Conservation (phyloP, 2,113 vertebrate genomes). For the Oplegnathus fasciatus region DNA sequence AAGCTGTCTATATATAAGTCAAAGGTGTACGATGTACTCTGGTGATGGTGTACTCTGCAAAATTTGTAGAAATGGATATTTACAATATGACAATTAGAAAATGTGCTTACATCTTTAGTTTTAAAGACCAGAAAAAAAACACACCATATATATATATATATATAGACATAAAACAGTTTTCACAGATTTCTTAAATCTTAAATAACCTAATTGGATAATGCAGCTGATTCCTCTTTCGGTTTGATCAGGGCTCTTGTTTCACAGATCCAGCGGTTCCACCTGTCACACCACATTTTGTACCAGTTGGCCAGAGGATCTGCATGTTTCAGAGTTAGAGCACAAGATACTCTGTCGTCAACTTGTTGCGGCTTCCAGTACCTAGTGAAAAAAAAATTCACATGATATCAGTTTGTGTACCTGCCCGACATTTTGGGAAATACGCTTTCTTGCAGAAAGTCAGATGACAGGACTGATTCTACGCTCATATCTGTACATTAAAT, state of each 20-base stretch:
- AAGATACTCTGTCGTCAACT: fast-evolving
- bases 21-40: too few species aligned
- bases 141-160: too few species aligned
- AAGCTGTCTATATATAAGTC: not conserved
- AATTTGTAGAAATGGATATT: not conserved
- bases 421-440: not conserved
- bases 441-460: not conserved
- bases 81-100: not conserved
- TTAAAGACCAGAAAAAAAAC: too few species aligned
- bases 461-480: not conserved
- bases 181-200: not conserved
- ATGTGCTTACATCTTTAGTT: not conserved
- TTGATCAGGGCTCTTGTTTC: constrained; percentile 53
- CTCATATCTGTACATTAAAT: not conserved
- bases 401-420: not conserved
- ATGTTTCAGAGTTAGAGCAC: constrained; percentile 27
- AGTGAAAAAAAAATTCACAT: not conserved
- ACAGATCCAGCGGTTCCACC: constrained; percentile 59
- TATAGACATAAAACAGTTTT: not conserved
- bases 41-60: not conserved
- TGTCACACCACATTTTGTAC: not conserved
- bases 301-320: constrained; percentile 45
- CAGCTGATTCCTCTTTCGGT: not conserved
- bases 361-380: constrained; percentile 52
- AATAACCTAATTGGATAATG: not conserved